Base-by-base conservation (phyloP, 2,113 vertebrate genomes). In the Galbula dea region DNA sequence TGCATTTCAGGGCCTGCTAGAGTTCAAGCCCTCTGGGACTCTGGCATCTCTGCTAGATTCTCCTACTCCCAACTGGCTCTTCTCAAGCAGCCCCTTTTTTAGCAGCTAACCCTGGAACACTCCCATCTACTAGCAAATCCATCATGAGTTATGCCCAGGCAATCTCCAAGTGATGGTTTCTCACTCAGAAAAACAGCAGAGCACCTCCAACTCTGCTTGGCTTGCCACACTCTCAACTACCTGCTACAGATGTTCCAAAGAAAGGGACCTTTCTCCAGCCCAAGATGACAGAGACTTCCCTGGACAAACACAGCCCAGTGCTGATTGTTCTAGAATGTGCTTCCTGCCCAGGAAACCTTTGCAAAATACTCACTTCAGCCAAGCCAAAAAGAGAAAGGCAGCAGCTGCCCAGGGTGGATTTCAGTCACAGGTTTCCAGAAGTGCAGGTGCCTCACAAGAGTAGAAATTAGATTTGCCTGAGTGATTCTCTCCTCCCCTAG, bases 11-110 rank as follows among this genome's bases (percentile, higher is more conserved):
- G 26, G 61, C 11, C 29, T 45, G 41, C 68, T 65, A 74, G 26
- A 57, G 15, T 15, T 55, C 0, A 0, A 58, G 43, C 29, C 24
- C 12, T 29, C 72, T 0, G 2, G 41, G 41, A 48, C 65, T 66
- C 11, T 36, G 43, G 26, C 12, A 46, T 5, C 21, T 16, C 49
- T 51, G 17, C 34, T 37, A 54, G 12, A 67, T 10, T 23, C 18
- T 79, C 26, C 73, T 22, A n/a, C 62, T 69, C 22, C 46, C n/a
- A 48, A 39, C 23, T 10, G 34, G 27, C 24, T 32, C 29, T 54
- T 79, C 62, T 48, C 1, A 0, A 51, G 58, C 37, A 72, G 49
- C 10, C 10, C 29, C 36, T 16, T 17, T 1, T 32, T 61, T 10
- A 78, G 46, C 88, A 74, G 30, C 27, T 57, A 37, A 43, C 26